Evolutionary conservation across 2,113 vertebrate species (phyloP).

Genomic region (Brachypteracias leptosomus): DNA sequence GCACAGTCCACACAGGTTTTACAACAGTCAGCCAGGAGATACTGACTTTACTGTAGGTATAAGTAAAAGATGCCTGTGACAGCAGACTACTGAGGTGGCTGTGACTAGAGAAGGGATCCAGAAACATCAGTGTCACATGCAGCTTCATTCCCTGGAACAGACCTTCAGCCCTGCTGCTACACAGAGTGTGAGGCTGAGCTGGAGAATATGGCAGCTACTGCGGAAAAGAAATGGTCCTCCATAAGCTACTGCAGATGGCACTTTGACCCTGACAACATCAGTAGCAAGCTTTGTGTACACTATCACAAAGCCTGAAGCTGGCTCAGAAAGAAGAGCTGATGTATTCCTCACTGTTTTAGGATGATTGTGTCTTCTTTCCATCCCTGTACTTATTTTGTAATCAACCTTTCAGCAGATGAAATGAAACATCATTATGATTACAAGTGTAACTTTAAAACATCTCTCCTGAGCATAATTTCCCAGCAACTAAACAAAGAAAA

Average conservation of each 20-base stretch:
- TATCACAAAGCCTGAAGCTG: not conserved
- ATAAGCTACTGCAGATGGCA: not conserved
- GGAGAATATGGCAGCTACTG: not conserved
- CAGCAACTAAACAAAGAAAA: not conserved
- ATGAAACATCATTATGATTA: not conserved
- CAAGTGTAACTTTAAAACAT: not conserved
- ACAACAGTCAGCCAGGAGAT: not conserved
- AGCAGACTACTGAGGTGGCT: not conserved
- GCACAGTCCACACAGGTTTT: not conserved
- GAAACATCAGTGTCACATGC: not conserved
- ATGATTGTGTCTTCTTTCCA: not conserved
- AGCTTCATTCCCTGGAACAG: not conserved
- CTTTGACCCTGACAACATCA: not conserved
- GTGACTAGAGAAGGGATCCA: not conserved
- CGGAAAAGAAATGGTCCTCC: not conserved
- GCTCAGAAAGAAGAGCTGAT: not conserved
- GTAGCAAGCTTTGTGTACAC: not conserved
- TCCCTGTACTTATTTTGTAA: not conserved
- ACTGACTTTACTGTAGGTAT: not conserved
- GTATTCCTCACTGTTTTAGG: not conserved
- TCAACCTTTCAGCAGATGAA: not conserved
- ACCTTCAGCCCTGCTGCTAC: not conserved
- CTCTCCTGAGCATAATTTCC: not conserved
- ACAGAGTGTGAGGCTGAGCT: not conserved
- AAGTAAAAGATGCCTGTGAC: not conserved